These are phyloP conservation scores for Sapajus apella DNA, from an alignment of 2,113 vertebrate genomes.

Conservation along the genomic window DNA sequence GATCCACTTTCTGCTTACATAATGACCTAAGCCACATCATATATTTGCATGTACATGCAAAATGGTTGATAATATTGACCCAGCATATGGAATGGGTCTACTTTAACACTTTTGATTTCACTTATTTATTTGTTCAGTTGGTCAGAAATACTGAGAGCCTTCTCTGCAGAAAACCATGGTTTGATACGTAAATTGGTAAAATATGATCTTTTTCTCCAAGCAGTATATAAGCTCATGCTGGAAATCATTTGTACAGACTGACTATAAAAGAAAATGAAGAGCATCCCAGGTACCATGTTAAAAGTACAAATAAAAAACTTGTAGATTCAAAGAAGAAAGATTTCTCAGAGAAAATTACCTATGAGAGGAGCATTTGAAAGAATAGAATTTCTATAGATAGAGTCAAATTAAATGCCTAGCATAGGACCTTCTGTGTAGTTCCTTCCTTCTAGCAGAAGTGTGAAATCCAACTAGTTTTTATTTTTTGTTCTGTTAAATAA, in stretches of 20 bases:
- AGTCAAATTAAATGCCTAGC: background rate
- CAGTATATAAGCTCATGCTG: background rate
- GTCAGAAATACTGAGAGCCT: background rate
- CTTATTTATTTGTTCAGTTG: background rate
- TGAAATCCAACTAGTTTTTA: background rate
- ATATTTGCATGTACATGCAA: background rate
- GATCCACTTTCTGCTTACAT: background rate
- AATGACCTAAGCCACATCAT: background rate
- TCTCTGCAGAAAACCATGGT: background rate
- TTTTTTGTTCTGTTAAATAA: background rate
- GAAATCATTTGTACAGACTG: background rate
- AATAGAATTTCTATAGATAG: background rate
- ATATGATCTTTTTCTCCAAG: background rate
- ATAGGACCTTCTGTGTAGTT: background rate
- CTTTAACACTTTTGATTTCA: background rate
- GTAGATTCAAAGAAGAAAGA: background rate
- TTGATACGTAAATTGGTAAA: background rate
- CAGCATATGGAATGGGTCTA: background rate
- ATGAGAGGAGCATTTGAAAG: background rate
- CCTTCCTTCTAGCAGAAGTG: background rate
- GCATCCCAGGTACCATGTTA: background rate
- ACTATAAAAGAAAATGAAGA: constrained; percentile 27
- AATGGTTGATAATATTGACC: background rate
- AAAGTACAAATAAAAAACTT: constrained; percentile 32
- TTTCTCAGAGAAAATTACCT: background rate